Evolutionary conservation across 2,797 vertebrate genomes (phyloP).

Genomic region (Semaprochilodus insignis): DNA sequence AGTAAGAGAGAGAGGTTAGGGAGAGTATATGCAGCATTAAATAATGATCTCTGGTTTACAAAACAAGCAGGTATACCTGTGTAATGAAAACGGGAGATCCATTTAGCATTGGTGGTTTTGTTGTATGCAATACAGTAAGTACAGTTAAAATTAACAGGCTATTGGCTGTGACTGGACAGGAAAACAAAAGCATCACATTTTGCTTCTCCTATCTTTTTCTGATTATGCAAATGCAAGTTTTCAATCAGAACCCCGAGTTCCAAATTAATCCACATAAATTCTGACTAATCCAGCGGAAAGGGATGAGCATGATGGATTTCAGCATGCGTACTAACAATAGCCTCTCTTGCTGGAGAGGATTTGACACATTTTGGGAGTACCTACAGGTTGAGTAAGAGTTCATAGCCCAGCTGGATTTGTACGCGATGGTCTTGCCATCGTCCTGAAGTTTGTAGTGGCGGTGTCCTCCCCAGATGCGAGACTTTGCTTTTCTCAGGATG

Average conservation of each 20-base stretch:
- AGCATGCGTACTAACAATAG: slow-evolving; percentile 18
- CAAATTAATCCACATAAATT: slow-evolving; percentile 31
- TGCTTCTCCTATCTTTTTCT: slow-evolving; percentile 6
- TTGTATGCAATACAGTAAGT: background rate
- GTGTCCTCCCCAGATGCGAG: slow-evolving; percentile 90
- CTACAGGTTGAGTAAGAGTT: slow-evolving; percentile 90
- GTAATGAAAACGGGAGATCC: background rate
- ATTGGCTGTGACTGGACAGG: background rate
- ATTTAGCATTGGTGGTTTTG: background rate
- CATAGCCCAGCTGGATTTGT: slow-evolving; percentile 88
- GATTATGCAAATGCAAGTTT: slow-evolving; percentile 28
- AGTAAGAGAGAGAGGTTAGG: too few species aligned
- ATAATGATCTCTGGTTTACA: background rate
- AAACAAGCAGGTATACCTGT: background rate
- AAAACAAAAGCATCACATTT: slow-evolving; percentile 5
- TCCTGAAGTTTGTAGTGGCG: slow-evolving; percentile 91
- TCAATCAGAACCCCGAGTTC: slow-evolving; percentile 24
- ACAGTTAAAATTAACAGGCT: background rate
- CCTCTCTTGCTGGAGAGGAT: background rate
- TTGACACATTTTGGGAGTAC: slow-evolving; percentile 62
- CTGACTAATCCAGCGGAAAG: slow-evolving; percentile 17
- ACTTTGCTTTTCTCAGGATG: slow-evolving; percentile 90
- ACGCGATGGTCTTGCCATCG: slow-evolving; percentile 91
- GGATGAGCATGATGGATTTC: slow-evolving; percentile 20
- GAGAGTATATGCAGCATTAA: background rate